Base-by-base conservation (phyloP, 2,113 vertebrate species). In the Amphilophus citrinellus region DNA sequence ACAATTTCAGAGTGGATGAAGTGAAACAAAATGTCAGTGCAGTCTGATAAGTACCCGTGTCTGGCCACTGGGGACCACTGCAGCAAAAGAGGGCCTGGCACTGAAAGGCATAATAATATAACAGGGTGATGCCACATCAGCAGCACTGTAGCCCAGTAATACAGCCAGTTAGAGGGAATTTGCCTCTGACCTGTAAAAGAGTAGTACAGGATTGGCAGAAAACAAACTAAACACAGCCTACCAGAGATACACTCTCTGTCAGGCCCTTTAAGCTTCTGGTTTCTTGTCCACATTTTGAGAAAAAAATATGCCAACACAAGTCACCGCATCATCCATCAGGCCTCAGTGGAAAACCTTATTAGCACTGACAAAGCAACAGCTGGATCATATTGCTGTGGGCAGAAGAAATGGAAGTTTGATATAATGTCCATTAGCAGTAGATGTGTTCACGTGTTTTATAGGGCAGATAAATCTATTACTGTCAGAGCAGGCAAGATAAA, bases 271-370 rank as follows among this genome's bases (percentile, higher is more conserved):
- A 79, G 37, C 30, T 24, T 47, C 22, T 24, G 39, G 62, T 59
- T 65, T 47, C n/a, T 79, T 27, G 44, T 32, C 56, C 61, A 63
- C 39, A 57, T 76, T 56, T 30, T 47, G 81, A 58, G 14, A 61
- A 27, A 57, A 85, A 65, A 76, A 7, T 32, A 8, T 65, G 42
- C 11, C 62, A 50, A 42, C 53, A 24, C 14, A 60, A 56, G 71
- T 81, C 42, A 27, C 37, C 53, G 37, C 32, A 53, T 57, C 79
- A 86, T 89, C 76, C 71, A 81, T 86, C 84, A 87, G 32, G 77
- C 20, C 3, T 83, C 76, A 73, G 56, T 35, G 58, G 77, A 83
- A 78, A 89, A 82, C 58, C 84, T 81, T 84, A 66, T 87, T 83
- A 84, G 44, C 35, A 62, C 15, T 71, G 60, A 78, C 71, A 78